Conservation (phyloP, 2,113 vertebrate genomes). For the Mobula hypostoma region DNA sequence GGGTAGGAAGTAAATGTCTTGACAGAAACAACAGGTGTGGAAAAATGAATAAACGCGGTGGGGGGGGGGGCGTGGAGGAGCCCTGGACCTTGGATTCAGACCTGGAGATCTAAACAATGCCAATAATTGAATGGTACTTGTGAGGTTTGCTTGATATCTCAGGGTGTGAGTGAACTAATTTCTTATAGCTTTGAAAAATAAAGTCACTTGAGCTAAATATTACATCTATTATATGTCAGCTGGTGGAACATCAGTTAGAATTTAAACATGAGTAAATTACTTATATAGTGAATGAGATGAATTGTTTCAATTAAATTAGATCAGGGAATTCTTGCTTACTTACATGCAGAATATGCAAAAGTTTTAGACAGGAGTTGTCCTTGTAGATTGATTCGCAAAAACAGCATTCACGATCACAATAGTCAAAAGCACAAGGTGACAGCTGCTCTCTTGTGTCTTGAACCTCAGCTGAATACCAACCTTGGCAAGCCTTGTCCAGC, state of each 20-base stretch:
- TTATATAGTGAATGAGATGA: neutral
- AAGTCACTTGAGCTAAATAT: neutral
- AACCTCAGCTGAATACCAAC: slow-evolving; percentile 37
- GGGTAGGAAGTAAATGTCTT: too few species aligned
- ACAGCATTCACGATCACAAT: neutral
- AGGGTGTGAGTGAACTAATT: neutral
- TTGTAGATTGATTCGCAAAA: slow-evolving; percentile 21
- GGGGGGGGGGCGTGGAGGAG: too few species aligned
- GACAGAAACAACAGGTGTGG: too few species aligned
- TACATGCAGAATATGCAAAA: neutral
- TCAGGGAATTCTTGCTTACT: slow-evolving; percentile 19
- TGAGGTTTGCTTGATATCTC: neutral
- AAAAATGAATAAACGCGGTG: too few species aligned
- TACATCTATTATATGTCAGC: neutral
- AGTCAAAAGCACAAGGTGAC: slow-evolving; percentile 32
- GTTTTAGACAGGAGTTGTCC: neutral
- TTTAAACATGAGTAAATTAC: neutral
- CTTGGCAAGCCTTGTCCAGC: slow-evolving; percentile 29
- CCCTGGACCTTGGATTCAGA: neutral
- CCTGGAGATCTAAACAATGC: neutral
- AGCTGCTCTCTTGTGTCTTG: slow-evolving; percentile 37
- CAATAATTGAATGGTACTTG: neutral
- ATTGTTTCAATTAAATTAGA: neutral
- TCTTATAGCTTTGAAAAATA: neutral
- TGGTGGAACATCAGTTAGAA: neutral